Conservation (phyloP, 2,888 invertebrate species). For the Chironomus riparius region DNA sequence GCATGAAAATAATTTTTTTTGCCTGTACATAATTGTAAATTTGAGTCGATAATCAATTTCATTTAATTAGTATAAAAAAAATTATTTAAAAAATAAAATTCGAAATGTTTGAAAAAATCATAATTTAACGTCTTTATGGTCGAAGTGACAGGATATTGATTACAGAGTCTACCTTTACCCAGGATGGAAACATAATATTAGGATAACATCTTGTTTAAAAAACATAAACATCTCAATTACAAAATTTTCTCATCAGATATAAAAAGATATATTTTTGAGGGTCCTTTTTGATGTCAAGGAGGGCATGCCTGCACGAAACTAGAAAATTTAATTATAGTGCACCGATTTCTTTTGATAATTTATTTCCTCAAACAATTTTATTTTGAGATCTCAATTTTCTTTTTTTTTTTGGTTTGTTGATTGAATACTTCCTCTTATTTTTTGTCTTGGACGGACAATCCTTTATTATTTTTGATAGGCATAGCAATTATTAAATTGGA, state of each 20-base stretch:
- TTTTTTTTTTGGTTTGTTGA: neutral
- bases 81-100: too few relatives aligned
- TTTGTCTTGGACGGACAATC: too few relatives aligned
- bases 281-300: neutral
- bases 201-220: neutral
- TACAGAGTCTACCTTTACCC: neutral
- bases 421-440: neutral
- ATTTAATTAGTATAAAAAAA: too few relatives aligned
- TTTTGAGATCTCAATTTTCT: neutral
- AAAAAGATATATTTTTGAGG: neutral
- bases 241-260: neutral
- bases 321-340: neutral
- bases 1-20: too few relatives aligned
- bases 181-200: neutral
- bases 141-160: neutral
- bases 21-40: too few relatives aligned
- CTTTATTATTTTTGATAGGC: too few relatives aligned
- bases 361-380: neutral
- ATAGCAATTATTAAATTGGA: too few relatives aligned
- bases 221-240: constrained; percentile 3
- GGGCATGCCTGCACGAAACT: neutral
- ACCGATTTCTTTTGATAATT: neutral
- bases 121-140: neutral
- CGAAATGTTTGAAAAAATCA: neutral
- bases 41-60: too few relatives aligned